Percentiles rank a stretch among this genome's conserved stretches.
Conservation (phyloP, 2,888 invertebrate genomes). For the Apodemia zela region DNA sequence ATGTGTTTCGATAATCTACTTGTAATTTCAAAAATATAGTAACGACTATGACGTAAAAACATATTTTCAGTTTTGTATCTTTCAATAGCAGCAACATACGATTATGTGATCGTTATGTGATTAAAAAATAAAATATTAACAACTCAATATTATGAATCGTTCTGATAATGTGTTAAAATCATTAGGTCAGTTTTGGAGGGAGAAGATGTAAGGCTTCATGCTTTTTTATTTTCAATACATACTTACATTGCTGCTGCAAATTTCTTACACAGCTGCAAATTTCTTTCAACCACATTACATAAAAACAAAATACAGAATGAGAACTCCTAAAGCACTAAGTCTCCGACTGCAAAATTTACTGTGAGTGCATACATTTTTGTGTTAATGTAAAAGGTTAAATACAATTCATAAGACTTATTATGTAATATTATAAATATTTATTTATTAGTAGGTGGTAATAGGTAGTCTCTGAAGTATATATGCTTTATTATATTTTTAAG, state of each 20-base stretch:
- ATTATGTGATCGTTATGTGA: no score
- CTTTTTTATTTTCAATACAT: slow-evolving; percentile 1
- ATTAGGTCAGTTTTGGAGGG: slow-evolving; percentile 59
- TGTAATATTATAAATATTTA: neutral
- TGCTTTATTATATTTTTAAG: no score
- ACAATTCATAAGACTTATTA: neutral
- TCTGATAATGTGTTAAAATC: slow-evolving; percentile 37
- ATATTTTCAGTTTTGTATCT: no score
- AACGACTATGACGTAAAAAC: no score
- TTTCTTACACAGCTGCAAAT: neutral
- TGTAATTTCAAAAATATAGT: no score
- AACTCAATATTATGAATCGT: slow-evolving; percentile 19
- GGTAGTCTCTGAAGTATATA: no score
- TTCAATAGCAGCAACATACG: no score
- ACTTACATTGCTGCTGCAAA: neutral
- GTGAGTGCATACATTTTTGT: slow-evolving; percentile 46
- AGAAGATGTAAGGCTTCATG: slow-evolving; percentile 52
- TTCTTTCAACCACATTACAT: neutral
- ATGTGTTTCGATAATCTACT: no score
- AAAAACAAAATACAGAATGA: slow-evolving; percentile 38
- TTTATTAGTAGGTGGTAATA: neutral
- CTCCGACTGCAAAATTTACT: slow-evolving; percentile 47
- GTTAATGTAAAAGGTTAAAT: neutral
- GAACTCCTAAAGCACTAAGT: slow-evolving; percentile 49
- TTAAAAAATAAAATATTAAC: no score